Conservation (phyloP, 2,113 vertebrate species). For the Chaetorhynchus papuensis region DNA sequence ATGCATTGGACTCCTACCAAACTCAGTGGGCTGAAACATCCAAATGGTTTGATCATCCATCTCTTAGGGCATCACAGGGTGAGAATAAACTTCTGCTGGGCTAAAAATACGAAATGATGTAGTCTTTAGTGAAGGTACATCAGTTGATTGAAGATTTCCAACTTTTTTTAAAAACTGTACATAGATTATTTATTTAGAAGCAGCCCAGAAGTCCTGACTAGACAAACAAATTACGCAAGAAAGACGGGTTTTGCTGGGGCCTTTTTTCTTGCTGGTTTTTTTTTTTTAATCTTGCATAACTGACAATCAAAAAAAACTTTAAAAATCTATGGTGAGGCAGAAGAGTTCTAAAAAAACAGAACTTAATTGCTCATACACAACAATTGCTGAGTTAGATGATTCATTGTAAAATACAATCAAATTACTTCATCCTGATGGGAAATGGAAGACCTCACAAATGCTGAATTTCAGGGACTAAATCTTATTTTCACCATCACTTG, state of each 20-base stretch:
- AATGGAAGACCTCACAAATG: not conserved
- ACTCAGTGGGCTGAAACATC: not conserved
- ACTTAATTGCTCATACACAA: not conserved
- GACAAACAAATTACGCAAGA: not conserved
- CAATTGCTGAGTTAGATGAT: not conserved
- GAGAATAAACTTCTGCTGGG: not conserved
- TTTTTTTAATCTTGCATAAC: not conserved
- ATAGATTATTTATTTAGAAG: not conserved
- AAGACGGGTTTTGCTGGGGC: not conserved
- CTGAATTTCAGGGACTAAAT: not conserved
- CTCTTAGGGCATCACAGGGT: not conserved
- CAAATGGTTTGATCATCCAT: fast-evolving
- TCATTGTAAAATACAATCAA: not conserved
- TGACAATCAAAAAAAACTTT: not conserved
- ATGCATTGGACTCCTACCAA: not conserved
- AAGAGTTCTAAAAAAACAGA: not conserved
- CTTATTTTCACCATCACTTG: not conserved
- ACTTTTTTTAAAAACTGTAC: not conserved
- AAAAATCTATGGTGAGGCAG: not conserved
- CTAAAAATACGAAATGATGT: not conserved
- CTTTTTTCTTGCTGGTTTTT: not conserved
- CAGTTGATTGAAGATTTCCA: not conserved
- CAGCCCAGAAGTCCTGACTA: not conserved
- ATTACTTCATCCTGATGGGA: not conserved
- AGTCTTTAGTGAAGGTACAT: not conserved